Conservation (phyloP, 1,140 invertebrate genomes). For the Heterodera schachtii region DNA sequence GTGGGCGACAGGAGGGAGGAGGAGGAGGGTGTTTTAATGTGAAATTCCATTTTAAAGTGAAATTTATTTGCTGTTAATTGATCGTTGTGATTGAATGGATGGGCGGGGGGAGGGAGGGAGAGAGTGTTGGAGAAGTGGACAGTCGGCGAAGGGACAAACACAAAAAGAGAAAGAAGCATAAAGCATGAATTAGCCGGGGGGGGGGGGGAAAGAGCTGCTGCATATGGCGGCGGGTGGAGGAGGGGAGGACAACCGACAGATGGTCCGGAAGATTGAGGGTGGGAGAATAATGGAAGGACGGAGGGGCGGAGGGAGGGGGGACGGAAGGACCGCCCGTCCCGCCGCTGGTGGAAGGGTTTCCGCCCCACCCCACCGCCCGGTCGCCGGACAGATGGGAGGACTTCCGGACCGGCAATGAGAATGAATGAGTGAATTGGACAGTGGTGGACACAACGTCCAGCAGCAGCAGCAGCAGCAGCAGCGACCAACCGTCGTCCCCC, state of each 20-base stretch:
- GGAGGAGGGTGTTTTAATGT: not conserved
- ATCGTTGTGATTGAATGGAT: not conserved
- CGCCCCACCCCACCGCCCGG: too few species aligned
- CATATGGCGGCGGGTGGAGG: not conserved
- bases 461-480: not conserved
- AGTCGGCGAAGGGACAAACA: not conserved
- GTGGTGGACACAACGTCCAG: not conserved
- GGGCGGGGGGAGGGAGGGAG: too few species aligned
- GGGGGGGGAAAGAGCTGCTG: not conserved
- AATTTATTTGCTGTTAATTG: slow-evolving; percentile 3
- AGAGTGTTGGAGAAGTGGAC: not conserved
- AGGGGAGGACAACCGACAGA: not conserved
- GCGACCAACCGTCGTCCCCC: not conserved
- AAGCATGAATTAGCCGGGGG: not conserved
- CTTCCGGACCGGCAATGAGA: not conserved
- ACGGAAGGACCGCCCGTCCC: too few species aligned
- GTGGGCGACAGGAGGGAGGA: too few species aligned
- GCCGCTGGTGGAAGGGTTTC: not conserved
- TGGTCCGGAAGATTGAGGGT: not conserved
- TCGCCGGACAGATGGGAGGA: not conserved
- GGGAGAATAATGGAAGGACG: not conserved
- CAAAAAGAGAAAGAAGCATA: not conserved
- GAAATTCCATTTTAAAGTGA: slow-evolving; percentile 1
- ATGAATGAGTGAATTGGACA: not conserved
- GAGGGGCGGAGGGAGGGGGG: not conserved